Evolutionary conservation across 1,140 invertebrate genomes (phyloP).

Genomic region (Rhyzopertha dominica): DNA sequence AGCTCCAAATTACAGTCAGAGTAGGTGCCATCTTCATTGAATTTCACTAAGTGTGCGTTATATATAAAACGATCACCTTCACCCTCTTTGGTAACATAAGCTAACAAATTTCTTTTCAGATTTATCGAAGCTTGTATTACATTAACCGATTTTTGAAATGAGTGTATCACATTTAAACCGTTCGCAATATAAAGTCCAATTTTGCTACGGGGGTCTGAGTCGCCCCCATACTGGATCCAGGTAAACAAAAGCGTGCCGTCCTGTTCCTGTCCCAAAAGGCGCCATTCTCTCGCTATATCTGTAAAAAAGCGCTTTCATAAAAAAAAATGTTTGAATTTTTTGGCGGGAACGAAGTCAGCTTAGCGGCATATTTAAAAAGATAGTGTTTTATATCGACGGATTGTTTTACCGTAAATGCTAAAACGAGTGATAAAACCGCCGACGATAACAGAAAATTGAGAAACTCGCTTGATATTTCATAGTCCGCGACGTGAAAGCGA

Average conservation of each 20-base stretch:
- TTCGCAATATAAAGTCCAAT: conserved; percentile 53
- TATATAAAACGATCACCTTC: conserved; percentile 43
- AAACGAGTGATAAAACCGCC: too few species aligned
- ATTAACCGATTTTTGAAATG: conserved; percentile 58
- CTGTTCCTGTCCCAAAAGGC: conserved; percentile 69
- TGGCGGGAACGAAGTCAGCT: too few species aligned
- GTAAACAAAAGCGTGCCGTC: conserved; percentile 64
- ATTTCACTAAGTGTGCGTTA: conserved; percentile 55
- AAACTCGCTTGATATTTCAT: too few species aligned
- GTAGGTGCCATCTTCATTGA: conserved; percentile 49
- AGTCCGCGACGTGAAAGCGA: too few species aligned
- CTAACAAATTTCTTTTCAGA: conserved; percentile 28
- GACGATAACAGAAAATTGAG: too few species aligned
- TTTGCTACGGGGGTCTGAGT: conserved; percentile 42
- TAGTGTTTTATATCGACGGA: not conserved
- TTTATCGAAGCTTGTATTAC: conserved; percentile 76
- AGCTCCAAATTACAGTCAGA: conserved; percentile 51
- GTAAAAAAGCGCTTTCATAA: conserved; percentile 20
- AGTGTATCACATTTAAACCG: conserved; percentile 55
- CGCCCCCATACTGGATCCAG: conserved; percentile 53
- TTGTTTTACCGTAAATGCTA: too few species aligned
- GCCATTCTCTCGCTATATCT: conserved; percentile 65
- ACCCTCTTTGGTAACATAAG: conserved; percentile 56
- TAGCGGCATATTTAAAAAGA: not conserved
- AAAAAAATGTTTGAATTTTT: not conserved